Evolutionary conservation across 2,113 vertebrate species (phyloP).

Genomic region (Varanus komodoensis): DNA sequence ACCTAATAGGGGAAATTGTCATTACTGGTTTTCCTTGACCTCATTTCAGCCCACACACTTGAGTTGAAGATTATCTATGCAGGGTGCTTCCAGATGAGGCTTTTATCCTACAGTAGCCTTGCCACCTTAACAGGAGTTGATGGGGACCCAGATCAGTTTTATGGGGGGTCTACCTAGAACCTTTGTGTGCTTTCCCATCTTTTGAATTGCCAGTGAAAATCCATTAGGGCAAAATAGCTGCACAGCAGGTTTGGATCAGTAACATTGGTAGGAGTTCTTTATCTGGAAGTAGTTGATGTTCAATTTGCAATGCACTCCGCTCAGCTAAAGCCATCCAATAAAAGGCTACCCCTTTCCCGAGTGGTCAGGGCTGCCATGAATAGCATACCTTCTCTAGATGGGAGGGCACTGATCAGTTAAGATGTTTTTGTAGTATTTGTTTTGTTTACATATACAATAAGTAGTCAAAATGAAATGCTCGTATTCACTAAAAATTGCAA

Average conservation of each 20-base stretch:
- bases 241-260: not conserved
- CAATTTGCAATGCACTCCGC: not conserved
- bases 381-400: not conserved
- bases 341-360: not conserved
- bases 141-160: not conserved
- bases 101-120: not conserved
- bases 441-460: not conserved
- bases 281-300: too few species aligned
- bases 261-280: too few species aligned
- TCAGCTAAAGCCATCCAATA: not conserved
- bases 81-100: not conserved
- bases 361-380: not conserved
- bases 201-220: not conserved
- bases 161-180: not conserved
- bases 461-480: too few species aligned
- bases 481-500: too few species aligned
- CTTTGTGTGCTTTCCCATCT: not conserved
- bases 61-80: not conserved
- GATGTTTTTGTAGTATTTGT: not conserved
- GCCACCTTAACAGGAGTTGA: not conserved
- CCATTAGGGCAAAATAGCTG: not conserved
- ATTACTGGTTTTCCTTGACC: slow-evolving; percentile 33
- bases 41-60: slow-evolving; percentile 37
- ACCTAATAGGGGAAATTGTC: slow-evolving; percentile 16
- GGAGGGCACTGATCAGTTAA: not conserved